These are phyloP conservation scores for Pseudomyrmex gracilis DNA, from an alignment of 1,140 invertebrate species.

Conservation along the genomic window DNA sequence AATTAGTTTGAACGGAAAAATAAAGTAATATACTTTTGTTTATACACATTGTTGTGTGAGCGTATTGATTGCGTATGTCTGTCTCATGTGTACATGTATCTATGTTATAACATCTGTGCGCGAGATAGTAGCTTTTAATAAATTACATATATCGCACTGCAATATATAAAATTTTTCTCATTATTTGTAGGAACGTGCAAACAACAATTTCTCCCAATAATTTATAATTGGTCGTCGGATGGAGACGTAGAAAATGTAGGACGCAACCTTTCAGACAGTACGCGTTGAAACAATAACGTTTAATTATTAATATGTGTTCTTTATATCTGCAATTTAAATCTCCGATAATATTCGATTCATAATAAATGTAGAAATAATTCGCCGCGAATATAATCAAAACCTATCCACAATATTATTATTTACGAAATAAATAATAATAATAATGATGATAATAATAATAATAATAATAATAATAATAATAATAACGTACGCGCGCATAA, in stretches of 20 bases:
- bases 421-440: background rate
- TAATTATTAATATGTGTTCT: background rate
- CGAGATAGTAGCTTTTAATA: constrained; percentile 11
- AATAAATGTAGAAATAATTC: constrained; percentile 23
- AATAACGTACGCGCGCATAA: constrained; percentile 10
- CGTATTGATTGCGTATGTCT: constrained; percentile 9
- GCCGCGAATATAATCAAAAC: background rate
- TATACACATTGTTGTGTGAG: background rate
- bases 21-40: background rate
- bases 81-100: background rate
- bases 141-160: background rate
- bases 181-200: background rate
- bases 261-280: too few species aligned
- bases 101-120: constrained; percentile 3
- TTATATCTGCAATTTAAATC: constrained; percentile 17
- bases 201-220: background rate
- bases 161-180: constrained; percentile 14
- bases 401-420: background rate
- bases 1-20: constrained; percentile 20
- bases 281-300: background rate
- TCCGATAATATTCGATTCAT: background rate
- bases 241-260: too few species aligned
- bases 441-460: too few species aligned
- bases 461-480: too few species aligned
- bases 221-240: background rate